These are phyloP conservation scores for Digitonthophagus gazella DNA, from an alignment of 2,888 invertebrate species.

Conservation along the genomic window DNA sequence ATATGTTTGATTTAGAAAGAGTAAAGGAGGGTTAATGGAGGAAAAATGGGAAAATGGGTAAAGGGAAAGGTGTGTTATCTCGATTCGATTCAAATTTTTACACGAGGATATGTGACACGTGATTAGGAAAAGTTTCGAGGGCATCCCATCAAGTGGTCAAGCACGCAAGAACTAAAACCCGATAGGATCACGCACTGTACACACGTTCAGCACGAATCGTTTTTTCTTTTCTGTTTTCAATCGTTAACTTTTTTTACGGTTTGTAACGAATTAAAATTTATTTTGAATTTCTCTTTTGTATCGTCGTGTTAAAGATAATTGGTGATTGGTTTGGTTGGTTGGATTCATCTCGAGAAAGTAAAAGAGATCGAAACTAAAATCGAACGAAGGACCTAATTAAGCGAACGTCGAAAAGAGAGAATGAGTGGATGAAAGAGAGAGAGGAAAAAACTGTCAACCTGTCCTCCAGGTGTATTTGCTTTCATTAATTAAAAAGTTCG, in stretches of 20 bases:
- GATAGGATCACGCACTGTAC: neutral
- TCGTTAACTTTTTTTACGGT: too few species aligned
- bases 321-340: too few species aligned
- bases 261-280: too few species aligned
- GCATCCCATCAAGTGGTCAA: neutral
- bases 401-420: neutral
- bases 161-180: neutral
- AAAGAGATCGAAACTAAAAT: neutral
- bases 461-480: slow-evolving; percentile 20
- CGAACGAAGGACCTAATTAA: slow-evolving; percentile 10
- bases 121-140: neutral
- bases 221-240: neutral
- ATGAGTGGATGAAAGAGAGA: neutral
- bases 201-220: neutral
- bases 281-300: neutral
- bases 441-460: slow-evolving; percentile 10
- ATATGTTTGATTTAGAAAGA: too few species aligned
- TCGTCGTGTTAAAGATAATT: too few species aligned
- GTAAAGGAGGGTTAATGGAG: too few species aligned
- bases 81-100: too few species aligned
- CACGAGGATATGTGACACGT: neutral
- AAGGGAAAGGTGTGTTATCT: too few species aligned
- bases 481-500: slow-evolving; percentile 26
- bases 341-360: too few species aligned
- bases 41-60: too few species aligned